Conservation (phyloP, 2,797 vertebrate species). For the Sciurus carolinensis region DNA sequence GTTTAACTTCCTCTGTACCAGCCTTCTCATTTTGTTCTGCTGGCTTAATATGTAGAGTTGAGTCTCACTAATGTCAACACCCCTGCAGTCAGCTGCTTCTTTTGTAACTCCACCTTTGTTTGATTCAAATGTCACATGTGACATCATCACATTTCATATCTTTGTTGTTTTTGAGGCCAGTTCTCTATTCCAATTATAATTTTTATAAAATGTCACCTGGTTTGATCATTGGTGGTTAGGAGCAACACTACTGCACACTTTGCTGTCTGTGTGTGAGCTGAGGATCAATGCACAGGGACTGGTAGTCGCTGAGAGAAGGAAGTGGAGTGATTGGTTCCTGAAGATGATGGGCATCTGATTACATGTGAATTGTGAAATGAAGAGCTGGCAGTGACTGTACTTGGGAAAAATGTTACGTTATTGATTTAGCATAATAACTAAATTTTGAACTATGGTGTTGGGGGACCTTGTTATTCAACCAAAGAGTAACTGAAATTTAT, state of each 20-base stretch:
- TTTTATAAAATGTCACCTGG: not conserved
- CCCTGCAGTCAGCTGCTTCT: not conserved
- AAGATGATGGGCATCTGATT: not conserved
- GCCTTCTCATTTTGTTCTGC: not conserved
- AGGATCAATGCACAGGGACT: not conserved
- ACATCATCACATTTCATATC: not conserved
- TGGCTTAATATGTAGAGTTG: not conserved
- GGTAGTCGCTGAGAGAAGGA: not conserved
- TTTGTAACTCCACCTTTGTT: not conserved
- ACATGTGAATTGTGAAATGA: not conserved
- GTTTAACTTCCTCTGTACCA: not conserved
- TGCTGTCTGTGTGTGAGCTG: not conserved
- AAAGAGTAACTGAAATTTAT: not conserved
- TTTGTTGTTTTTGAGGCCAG: not conserved
- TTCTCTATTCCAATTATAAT: not conserved
- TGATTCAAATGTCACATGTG: not conserved
- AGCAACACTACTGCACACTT: not conserved
- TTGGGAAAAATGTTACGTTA: not conserved
- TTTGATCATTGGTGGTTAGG: not conserved
- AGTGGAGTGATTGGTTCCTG: not conserved
- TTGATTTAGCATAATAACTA: not conserved
- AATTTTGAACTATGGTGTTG: not conserved
- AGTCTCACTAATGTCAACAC: not conserved
- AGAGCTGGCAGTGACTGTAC: not conserved
- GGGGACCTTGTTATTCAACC: not conserved